Evolutionary conservation across 2,113 vertebrate genomes (phyloP).

Genomic region (Gadus chalcogrammus): DNA sequence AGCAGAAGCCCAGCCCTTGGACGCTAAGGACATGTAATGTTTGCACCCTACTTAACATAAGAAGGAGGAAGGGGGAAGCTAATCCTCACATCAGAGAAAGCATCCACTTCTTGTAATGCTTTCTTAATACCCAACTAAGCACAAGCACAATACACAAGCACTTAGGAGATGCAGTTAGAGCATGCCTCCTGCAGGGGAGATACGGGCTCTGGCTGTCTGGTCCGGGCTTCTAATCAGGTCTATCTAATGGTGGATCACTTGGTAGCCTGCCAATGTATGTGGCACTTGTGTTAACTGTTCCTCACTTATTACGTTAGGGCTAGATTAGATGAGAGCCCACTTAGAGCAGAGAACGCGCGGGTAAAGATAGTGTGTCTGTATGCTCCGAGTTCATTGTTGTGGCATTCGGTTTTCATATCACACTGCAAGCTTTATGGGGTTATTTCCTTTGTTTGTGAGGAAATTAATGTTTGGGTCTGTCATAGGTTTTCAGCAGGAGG

Average conservation of each 20-base stretch:
- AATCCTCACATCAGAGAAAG: neutral
- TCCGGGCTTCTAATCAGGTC: neutral
- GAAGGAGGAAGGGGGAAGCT: neutral
- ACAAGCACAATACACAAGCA: neutral
- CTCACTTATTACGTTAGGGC: slow-evolving; percentile 49
- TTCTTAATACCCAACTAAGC: neutral
- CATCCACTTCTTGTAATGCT: neutral
- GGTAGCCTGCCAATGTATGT: slow-evolving; percentile 4
- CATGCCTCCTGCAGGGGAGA: neutral
- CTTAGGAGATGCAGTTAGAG: slow-evolving; percentile 3
- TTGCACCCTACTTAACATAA: neutral
- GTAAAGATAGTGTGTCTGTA: slow-evolving; percentile 8
- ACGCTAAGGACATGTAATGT: neutral
- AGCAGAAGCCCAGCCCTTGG: too few species aligned
- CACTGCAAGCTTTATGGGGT: too few species aligned
- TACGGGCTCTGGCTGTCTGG: neutral
- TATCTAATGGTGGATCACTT: slow-evolving; percentile 12
- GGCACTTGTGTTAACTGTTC: slow-evolving; percentile 17
- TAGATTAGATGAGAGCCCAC: slow-evolving; percentile 44
- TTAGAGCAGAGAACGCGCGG: slow-evolving; percentile 23
- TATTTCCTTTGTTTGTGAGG: too few species aligned
- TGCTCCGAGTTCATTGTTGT: slow-evolving; percentile 1
- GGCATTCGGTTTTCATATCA: neutral
- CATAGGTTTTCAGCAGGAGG: neutral
- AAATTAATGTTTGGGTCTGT: too few species aligned